Base-by-base conservation (phyloP, 1,140 invertebrate genomes). In the Lerema accius region DNA sequence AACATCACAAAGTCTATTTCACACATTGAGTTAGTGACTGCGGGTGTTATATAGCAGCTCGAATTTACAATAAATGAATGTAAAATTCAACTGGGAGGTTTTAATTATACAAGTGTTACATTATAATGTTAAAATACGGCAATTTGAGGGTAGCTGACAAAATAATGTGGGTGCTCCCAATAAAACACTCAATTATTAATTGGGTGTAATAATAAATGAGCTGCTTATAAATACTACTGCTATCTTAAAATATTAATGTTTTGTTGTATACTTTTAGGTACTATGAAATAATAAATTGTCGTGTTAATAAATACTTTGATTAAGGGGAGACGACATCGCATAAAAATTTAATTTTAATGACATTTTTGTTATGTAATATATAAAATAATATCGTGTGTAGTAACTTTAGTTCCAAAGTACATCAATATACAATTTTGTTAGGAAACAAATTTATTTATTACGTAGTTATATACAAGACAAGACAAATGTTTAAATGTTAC, bases 261-360 rank as follows among this genome's bases (percentile, higher is more conserved):
- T 28, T 37, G 35, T 37, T 37, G 1, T 11, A 11, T 11, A 37
- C 10, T 37, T 11, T 37, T 37, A n/a, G 35, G n/a, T n/a, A n/a
- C n/a, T 37, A 37, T 11, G 3, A 37, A 3, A 7, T 32, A 32
- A 1, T 3, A 3, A 9, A 37, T 37, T 37, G n/a, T 37, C 35
- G n/a, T 11, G n/a, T 37, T 37, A 37, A 48, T 6, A 11, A 11
- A 15, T 15, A 39, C 14, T 43, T 51, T 15, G 7, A 58, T 43
- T 65, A 32, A 14, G 15, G 15, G 58, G 13, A 49, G 32, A 62
- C 46, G 11, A 56, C 50, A 32, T 63, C 55, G 55, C 55, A 59
- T 59, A 59, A 46, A 63, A 51, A 42, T 62, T 43, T 51, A 13
- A 42, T 55, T 55, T 14, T 63, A 53, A 26, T 63, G 45, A 49